Evolutionary conservation across 2,888 invertebrate genomes (phyloP), one percentile per base, ranked within the genome.

Genomic region (Tholera decimalis): DNA sequence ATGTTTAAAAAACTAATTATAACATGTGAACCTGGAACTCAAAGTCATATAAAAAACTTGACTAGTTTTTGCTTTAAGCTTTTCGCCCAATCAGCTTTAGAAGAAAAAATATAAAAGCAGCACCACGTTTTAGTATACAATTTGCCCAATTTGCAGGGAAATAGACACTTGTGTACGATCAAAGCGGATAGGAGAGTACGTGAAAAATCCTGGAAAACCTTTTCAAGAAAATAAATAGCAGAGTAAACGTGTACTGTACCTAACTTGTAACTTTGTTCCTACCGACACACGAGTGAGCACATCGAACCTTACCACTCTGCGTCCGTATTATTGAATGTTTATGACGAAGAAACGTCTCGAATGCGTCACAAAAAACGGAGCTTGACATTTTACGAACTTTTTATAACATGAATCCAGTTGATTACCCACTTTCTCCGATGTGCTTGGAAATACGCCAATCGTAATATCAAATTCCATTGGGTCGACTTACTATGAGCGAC

Each of bases 391-490:
- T 78, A 80, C 72, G 72, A 64, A 62, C 59, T 75, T 80, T 80
- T 79, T 80, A 79, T 61, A 54, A 50, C 75, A 66, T 60, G 75
- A 80, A 80, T 64, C 61, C 55, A 64, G 68, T 75, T 72, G 72
- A 79, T 80, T 72, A 75, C 63, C 57, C 59, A 64, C 55, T 70
- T 66, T 66, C 50, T 57, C 7, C 35, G 46, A 55, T 55, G 46
- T 68, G 37, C 33, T 74, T 80, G 74, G 71, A 79, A 66, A 57
- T 64, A 47, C 50, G 77, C 65, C 77, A 71, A 62, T 79, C 39
- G 41, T 51, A 46, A 53, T 74, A 64, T 57, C 51, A 41, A 47
- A 59, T 56, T 75, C 56, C 43, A 55, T 54, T 63, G 49, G 47
- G 68, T 56, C 24, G 28, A 24, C 49, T 26, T 55, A 62, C 33